Base-by-base conservation (phyloP, 2,888 invertebrate genomes). In the Platerodrilus igneus region DNA sequence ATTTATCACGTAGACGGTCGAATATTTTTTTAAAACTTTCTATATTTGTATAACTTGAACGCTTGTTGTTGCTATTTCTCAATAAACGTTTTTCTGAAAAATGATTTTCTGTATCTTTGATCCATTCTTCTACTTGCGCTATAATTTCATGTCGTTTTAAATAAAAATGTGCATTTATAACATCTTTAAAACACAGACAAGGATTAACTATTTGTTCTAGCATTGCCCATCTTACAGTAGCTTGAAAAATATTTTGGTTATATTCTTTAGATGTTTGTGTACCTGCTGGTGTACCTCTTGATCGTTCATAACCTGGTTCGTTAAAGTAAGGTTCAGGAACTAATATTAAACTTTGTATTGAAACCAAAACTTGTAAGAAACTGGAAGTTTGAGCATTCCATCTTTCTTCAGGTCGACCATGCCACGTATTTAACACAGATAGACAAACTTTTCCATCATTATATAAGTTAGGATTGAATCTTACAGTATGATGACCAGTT, bases 331-430 rank as follows among this genome's bases (percentile, higher is more conserved):
- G 92, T 71, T 93, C 92, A 36, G 90, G 85, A 32, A 92, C 92
- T 57, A 93, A 74, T 67, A 93, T 93, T 58, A 93, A 72, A 26
- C 90, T 90, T 70, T 93, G 92, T 64, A 93, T 92, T 9, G 92
- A 92, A 22, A 93, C 92, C 60, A 93, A 75, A 47, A 93, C 91
- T 83, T 87, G 86, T 45, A 94, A 75, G 63, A 95, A 92, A 66
- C 91, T 92, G 26, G 92, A 93, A 0, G 93, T 94, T 66, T 92
- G 90, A 45, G 93, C 86, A 71, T 92, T 94, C 94, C 94, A 95
- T 67, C 93, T 92, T 70, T 95, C 95, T 70, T 94, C 94, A 14
- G 94, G 94, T 35, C 93, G 75, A 4, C 94, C 94, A 67, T 94
- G 93, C 94, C 94, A 95, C 2, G 94, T 95, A 71, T 94, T 94